Evolutionary conservation across 2,888 invertebrate genomes (phyloP).

Genomic region (Caenorhabditis becei): DNA sequence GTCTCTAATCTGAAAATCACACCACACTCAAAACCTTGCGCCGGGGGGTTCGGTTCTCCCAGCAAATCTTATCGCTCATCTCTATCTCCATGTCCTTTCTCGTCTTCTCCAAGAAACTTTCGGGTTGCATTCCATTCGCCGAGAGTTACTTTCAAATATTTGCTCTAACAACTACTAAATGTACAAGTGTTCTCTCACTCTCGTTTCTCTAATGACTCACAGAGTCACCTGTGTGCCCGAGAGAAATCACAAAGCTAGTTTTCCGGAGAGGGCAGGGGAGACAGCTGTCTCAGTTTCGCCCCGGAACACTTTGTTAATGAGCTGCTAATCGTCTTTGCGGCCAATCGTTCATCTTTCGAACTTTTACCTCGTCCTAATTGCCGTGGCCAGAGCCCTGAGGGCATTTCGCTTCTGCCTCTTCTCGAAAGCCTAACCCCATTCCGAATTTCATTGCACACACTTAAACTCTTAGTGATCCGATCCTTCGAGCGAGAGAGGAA

Average conservation of each 20-base stretch:
- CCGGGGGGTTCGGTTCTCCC: neutral
- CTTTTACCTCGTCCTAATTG: neutral
- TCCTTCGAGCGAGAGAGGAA: neutral
- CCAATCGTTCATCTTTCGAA: too few species aligned
- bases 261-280: constrained; percentile 2
- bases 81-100: constrained; percentile 43
- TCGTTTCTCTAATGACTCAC: constrained; percentile 19
- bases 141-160: constrained; percentile 20
- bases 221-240: constrained; percentile 14
- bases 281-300: constrained; percentile 1
- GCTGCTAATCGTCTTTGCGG: constrained; percentile 12
- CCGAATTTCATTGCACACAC: constrained; percentile 5
- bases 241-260: constrained; percentile 15
- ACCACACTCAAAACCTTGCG: neutral
- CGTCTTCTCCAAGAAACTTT: constrained; percentile 19
- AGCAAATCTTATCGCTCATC: constrained; percentile 41
- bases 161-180: constrained; percentile 12
- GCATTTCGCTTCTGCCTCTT: neutral
- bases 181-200: constrained; percentile 35
- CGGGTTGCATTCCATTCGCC: neutral
- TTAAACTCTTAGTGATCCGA: neutral
- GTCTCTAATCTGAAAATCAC: neutral
- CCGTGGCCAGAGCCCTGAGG: neutral
- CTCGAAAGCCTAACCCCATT: neutral
- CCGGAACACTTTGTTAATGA: constrained; percentile 5